phyloP scores from a whole-genome alignment of 37 sponge, comb jelly and placozoan genomes.

The Bolinopsis microptera region DNA sequence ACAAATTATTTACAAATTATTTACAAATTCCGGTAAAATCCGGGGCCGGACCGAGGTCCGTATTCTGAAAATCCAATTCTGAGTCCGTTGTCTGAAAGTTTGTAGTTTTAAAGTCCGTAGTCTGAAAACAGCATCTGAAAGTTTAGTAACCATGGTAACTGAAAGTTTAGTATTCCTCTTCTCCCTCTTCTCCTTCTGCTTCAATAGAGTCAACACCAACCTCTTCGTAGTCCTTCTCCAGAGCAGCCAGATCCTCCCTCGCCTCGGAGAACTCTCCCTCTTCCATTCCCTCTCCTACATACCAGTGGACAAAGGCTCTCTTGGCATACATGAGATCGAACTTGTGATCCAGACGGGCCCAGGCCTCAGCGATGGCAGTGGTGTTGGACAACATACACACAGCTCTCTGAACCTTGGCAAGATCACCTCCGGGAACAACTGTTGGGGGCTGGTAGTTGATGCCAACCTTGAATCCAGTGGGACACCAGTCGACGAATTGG shows the following conservation, averaged over 20 bases:
- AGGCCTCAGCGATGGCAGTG: slow-evolving; percentile 68
- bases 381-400: slow-evolving; percentile 69
- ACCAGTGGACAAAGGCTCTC: slow-evolving; percentile 97
- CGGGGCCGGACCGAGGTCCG: background rate
- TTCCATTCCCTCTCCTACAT: slow-evolving; percentile 97
- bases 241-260: slow-evolving; percentile 93
- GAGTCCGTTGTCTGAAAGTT: too few species aligned
- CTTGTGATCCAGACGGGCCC: slow-evolving; percentile 77
- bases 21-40: background rate
- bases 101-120: too few species aligned
- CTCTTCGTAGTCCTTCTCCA: slow-evolving; percentile 94
- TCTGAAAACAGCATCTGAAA: too few species aligned
- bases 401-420: slow-evolving; percentile 67
- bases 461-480: slow-evolving; percentile 94
- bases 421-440: slow-evolving; percentile 66
- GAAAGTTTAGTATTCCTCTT: slow-evolving; percentile 75
- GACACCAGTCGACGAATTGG: slow-evolving; percentile 84
- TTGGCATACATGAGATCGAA: slow-evolving; percentile 97
- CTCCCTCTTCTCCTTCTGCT: slow-evolving; percentile 73
- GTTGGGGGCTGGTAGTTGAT: slow-evolving; percentile 69
- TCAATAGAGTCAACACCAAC: slow-evolving; percentile 82
- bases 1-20: background rate
- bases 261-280: slow-evolving; percentile 98
- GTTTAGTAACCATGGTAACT: too few species aligned
- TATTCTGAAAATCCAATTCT: background rate